phyloP scores from a whole-genome alignment of 2,888 invertebrate genomes.

The Argynnis bischoffii region DNA sequence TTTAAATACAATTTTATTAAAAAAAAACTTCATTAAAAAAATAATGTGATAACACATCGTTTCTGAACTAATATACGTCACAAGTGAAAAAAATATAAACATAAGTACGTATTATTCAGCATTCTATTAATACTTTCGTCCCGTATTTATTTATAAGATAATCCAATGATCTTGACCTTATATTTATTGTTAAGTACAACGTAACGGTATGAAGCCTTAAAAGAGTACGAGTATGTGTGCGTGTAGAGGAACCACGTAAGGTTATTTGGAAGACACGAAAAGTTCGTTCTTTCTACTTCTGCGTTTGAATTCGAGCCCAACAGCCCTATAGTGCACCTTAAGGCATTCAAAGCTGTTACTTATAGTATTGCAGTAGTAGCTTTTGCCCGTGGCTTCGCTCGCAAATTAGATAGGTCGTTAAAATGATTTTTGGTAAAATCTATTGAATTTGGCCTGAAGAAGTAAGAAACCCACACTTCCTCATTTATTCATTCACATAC shows the following conservation, averaged over 20 bases:
- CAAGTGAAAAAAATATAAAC: neutral
- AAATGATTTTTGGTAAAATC: no score
- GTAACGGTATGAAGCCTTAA: slow-evolving; percentile 5
- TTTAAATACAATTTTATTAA: no score
- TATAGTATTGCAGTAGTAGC: no score
- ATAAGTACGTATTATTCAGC: neutral
- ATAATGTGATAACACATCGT: no score
- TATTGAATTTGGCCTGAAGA: no score
- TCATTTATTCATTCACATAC: no score
- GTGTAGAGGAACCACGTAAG: slow-evolving; percentile 3
- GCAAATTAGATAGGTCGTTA: no score
- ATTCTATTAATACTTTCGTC: neutral
- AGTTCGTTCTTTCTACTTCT: neutral
- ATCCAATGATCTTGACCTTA: slow-evolving; percentile 20
- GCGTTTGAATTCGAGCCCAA: neutral
- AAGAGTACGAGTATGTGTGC: neutral
- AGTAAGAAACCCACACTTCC: no score
- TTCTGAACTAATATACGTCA: neutral
- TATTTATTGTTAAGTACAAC: neutral
- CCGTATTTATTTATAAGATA: slow-evolving; percentile 6
- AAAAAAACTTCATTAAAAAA: no score
- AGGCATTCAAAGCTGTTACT: no score
- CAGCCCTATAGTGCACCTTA: neutral
- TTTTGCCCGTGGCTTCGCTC: no score
- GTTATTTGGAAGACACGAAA: neutral